A percentile compares a stretch with the other conserved stretches of the same genome.
These are phyloP conservation scores for Bacillus rossius DNA, from an alignment of 1,140 invertebrate species.

Conservation along the genomic window DNA sequence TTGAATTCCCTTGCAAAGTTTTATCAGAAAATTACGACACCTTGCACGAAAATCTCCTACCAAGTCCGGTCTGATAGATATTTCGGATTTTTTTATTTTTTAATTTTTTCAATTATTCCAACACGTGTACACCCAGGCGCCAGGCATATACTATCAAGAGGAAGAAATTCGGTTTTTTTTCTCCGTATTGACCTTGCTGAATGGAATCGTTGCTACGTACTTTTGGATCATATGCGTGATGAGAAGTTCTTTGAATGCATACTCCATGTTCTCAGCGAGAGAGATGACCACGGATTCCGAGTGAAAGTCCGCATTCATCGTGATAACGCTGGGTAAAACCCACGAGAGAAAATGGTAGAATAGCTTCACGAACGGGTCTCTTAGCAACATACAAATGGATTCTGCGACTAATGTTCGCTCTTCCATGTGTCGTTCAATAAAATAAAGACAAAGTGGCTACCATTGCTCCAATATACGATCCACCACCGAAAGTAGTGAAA, in stretches of 20 bases:
- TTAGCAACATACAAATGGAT: slow-evolving; percentile 12
- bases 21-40: slow-evolving; percentile 11
- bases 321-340: slow-evolving; percentile 14
- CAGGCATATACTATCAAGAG: slow-evolving; percentile 11
- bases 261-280: too few relatives aligned
- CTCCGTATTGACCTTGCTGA: slow-evolving; percentile 9
- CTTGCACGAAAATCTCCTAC: slow-evolving; percentile 15
- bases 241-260: too few relatives aligned
- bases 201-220: too few relatives aligned
- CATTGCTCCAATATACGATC: slow-evolving; percentile 36
- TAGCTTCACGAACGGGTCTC: slow-evolving; percentile 15
- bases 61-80: slow-evolving; percentile 15
- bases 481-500: slow-evolving; percentile 35
- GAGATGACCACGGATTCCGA: not conserved
- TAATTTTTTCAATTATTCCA: slow-evolving; percentile 6
- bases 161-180: slow-evolving; percentile 8
- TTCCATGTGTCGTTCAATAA: slow-evolving; percentile 19
- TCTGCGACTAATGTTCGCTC: slow-evolving; percentile 16
- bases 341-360: slow-evolving; percentile 13
- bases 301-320: slow-evolving; percentile 14
- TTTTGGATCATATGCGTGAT: too few relatives aligned
- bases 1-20: slow-evolving; percentile 11
- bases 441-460: slow-evolving; percentile 34
- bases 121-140: slow-evolving; percentile 15
- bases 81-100: slow-evolving; percentile 3